Base-by-base conservation (phyloP, 2,113 vertebrate species). In the Elephantulus edwardii region DNA sequence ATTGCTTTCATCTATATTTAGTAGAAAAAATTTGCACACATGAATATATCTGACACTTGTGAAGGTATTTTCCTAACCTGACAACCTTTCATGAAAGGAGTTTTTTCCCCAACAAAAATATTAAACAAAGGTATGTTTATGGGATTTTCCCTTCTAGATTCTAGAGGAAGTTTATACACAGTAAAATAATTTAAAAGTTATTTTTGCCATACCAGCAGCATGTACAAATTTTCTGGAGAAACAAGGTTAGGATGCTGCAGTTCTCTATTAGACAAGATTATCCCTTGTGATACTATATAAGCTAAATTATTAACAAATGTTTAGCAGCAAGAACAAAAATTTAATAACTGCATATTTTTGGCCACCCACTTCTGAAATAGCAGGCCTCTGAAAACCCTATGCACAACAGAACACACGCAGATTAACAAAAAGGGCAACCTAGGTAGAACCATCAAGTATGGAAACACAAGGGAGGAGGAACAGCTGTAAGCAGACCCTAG, bases 191-290 rank as follows among this genome's bases (percentile, higher is more conserved):
- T 68, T 5, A 24, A 92, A 83, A 12, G 4, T 52, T 77, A 56
- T 22, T 72, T 82, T 93, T 93, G 88, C 71, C 35, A 50, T 88
- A 3, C 24, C 30, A 70, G 82, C 9, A 78, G 38, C 24, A 75
- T 91, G 52, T 62, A 35, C 4, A 38, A 22, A 30, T 0, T 83
- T 35, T 46, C n/a, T 66, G 40, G 8, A 46, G 46, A 91, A 90
- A 64, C 11, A 42, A 46, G 10, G 52, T 74, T 48, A 56, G 50
- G 66, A 42, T 42, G 46, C 13, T 78, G 28, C 79, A 77, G 6
- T 77, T 76, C 68, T 56, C 14, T 68, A 50, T n/a, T 30, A 78
- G 66, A 81, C 8, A 76, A 19, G 2, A 0, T 30, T 71, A 2
- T 82, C 3, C 79, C 6, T 72, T 16, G 40, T 68, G 6, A 20